Percentiles rank a stretch among this genome's conserved stretches.
Conservation (phyloP, 1,140 invertebrate species). For the Vanessa tameamea region DNA sequence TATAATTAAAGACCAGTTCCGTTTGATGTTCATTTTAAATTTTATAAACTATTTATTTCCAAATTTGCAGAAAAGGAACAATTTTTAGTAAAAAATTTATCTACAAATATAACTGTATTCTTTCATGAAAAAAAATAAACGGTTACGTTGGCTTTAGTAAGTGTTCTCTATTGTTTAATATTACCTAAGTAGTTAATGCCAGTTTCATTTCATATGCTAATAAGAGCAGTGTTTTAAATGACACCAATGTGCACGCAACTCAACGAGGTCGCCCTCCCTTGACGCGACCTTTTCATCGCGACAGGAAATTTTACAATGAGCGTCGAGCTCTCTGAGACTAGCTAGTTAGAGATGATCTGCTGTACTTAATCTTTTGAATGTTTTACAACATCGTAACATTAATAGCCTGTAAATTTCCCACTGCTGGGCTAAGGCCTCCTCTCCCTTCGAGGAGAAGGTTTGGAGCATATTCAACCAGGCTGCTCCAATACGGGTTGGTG, state of each 20-base stretch:
- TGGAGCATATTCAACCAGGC: too few relatives aligned
- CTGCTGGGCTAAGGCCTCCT: too few relatives aligned
- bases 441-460: too few relatives aligned
- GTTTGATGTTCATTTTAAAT: too few relatives aligned
- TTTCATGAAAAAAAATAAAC: background rate
- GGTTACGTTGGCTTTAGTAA: background rate
- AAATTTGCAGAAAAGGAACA: too few relatives aligned
- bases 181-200: background rate
- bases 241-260: slow-evolving; percentile 15
- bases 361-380: background rate
- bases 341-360: background rate
- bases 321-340: background rate
- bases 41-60: too few relatives aligned
- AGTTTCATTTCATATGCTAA: background rate
- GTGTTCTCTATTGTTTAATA: background rate
- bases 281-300: slow-evolving; percentile 27
- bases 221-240: background rate
- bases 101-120: background rate
- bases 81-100: too few relatives aligned
- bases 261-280: slow-evolving; percentile 19
- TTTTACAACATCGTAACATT: too few relatives aligned
- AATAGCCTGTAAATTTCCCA: too few relatives aligned
- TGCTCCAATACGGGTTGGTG: too few relatives aligned
- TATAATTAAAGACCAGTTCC: too few relatives aligned
- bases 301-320: slow-evolving; percentile 14